Evolutionary conservation across 1,140 invertebrate genomes (phyloP), one percentile per base, ranked within the genome.

Genomic region (Drosophila malerkotliana): DNA sequence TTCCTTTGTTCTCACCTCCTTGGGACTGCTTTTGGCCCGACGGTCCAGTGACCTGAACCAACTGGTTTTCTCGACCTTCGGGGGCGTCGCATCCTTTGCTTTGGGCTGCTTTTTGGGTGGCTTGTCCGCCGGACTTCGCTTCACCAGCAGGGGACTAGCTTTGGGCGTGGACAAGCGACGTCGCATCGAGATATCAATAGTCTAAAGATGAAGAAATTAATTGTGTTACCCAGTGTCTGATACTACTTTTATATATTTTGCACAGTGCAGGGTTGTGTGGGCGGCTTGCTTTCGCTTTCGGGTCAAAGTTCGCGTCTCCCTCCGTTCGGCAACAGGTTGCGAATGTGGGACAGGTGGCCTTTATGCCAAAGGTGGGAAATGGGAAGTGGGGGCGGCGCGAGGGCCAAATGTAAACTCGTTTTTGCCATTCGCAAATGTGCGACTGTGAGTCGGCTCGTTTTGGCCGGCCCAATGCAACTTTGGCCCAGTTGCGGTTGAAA

Each of bases 141-240:
- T 92, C 28, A 91, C 41, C 73, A 92, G 72, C 62, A 92, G 37
- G 3, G 95, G 95, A 79, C 95, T 95, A 71, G 95, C 94, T 90
- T 94, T 95, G 28, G 95, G 95, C 10, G 95, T 96, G 51, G 95
- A 95, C 64, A 96, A 91, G 54, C 95, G 93, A 69, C 95, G 93
- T 73, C 95, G 93, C 89, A 94, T 94, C 73, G 94, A 91, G 64
- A 92, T 92, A 66, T 92, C 91, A 49, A 79, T 80, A 59, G 77
- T 78, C 85, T 92, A 30, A 41, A 41, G 1, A 41, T 1, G 14
- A 41, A 4, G 39, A 14, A 41, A 41, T n/a, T 14, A 41, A 41
- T 8, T 41, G 0, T 1, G 0, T 39, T 12, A 34, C 8, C 0
- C 2, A 1, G 3, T 21, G 1, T 21, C 3, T 21, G 21, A 21